Evolutionary conservation across 2,797 vertebrate genomes (phyloP), one percentile per base, ranked within the genome.

Genomic region (Pyrocephalus nanus): DNA sequence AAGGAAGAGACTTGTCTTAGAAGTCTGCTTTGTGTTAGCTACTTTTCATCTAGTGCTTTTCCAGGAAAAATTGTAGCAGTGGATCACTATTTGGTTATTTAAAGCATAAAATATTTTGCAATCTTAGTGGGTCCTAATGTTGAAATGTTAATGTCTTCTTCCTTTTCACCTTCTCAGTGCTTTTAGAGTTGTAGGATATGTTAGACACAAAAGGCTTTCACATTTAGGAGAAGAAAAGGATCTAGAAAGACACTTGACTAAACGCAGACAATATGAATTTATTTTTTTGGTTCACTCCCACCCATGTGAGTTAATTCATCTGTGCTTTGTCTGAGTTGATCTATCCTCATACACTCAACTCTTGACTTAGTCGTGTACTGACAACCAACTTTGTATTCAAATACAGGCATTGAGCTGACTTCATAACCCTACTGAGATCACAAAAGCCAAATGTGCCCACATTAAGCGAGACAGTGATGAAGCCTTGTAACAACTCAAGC

Each of bases 141-240:
- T 93, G 81, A 92, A 93, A 85, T 92, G 79, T 60, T 72, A 80
- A 81, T 53, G 25, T 34, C 14, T 26, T 78, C 51, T 66, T 92
- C 43, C 48, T 83, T 86, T 89, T 48, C 36, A 42, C 14, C n/a
- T 55, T 53, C 42, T 80, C 12, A 9, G 6, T 75, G 20, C 26
- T 61, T 73, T 79, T 87, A 77, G 15, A 67, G 6, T 83, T 84
- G 15, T 45, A 34, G 71, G 27, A 40, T 73, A 29, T 54, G 34
- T 67, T 51, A 64, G 30, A 65, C n/a, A 72, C 11, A 38, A 40
- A 80, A 80, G 9, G 8, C 29, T 83, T 94, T 86, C 45, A 60
- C 6, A 29, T 65, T 90, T 89, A 77, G 25, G 45, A 64, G 79
- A 85, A 70, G 22, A 15, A 38, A 77, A 55, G 25, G 32, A 51